phyloP scores from a whole-genome alignment of 2,888 invertebrate species.

The Scaptomyza tumidula region DNA sequence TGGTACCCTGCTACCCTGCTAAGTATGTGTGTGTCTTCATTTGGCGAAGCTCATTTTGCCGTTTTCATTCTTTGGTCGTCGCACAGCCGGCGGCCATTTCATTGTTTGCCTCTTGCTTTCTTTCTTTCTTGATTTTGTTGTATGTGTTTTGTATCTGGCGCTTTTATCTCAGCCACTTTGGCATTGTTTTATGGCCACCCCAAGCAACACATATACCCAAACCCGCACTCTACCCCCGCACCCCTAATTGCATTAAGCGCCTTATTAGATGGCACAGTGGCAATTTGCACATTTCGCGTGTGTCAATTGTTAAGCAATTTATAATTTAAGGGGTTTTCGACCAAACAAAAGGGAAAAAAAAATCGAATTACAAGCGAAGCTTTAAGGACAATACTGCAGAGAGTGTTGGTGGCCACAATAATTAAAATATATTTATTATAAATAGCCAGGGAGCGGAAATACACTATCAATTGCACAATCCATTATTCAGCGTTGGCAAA shows the following conservation, averaged over 20 bases:
- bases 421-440: slow-evolving; percentile 49
- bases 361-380: neutral
- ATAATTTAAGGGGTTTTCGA: neutral
- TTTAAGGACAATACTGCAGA: slow-evolving; percentile 5
- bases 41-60: slow-evolving; percentile 68
- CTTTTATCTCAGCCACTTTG: slow-evolving; percentile 72
- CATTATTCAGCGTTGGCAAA: neutral
- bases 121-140: neutral
- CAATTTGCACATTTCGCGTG: slow-evolving; percentile 63
- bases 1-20: neutral
- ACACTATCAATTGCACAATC: slow-evolving; percentile 9
- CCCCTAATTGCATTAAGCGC: slow-evolving; percentile 68
- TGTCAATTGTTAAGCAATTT: slow-evolving; percentile 55
- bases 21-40: slow-evolving; percentile 43
- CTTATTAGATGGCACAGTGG: slow-evolving; percentile 70
- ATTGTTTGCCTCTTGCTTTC: slow-evolving; percentile 58
- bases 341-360: neutral
- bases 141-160: slow-evolving; percentile 41
- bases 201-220: neutral
- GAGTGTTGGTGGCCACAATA: slow-evolving; percentile 6
- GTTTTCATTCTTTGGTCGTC: slow-evolving; percentile 60
- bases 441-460: slow-evolving; percentile 43
- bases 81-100: slow-evolving; percentile 57
- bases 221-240: neutral
- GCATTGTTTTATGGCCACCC: slow-evolving; percentile 68